Conservation (phyloP, 1,140 invertebrate genomes). For the Psix sp. region DNA sequence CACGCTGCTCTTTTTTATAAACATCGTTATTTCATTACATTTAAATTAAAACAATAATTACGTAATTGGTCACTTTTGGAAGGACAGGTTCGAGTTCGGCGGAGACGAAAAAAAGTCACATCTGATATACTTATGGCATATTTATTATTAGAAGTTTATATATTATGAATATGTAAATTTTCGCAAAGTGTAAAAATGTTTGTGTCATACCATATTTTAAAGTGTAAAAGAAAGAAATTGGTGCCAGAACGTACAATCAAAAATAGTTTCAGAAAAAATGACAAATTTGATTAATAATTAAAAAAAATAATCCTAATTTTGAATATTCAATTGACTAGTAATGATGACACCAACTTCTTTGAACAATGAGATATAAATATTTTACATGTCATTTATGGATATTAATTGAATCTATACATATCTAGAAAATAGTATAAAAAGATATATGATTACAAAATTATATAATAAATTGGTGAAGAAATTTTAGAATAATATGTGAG, state of each 20-base stretch:
- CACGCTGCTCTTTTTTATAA: conserved; percentile 33
- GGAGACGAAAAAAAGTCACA: not conserved
- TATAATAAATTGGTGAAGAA: conserved; percentile 26
- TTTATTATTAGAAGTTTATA: conserved; percentile 29
- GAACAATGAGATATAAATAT: conserved; percentile 21
- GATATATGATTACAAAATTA: conserved; percentile 53
- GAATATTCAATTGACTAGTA: conserved; percentile 30
- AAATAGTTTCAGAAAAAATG: not conserved
- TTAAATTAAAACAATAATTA: conserved; percentile 9
- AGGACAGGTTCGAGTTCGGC: too few species aligned
- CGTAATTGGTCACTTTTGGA: conserved; percentile 2
- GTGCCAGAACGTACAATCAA: conserved; percentile 14
- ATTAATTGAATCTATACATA: conserved; percentile 36
- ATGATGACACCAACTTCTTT: conserved; percentile 32
- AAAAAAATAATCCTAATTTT: conserved; percentile 5
- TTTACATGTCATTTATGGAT: conserved; percentile 27
- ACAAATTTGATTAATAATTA: conserved; percentile 5
- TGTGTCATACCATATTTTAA: conserved; percentile 19
- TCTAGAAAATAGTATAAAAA: conserved; percentile 26
- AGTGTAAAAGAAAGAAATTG: conserved; percentile 29
- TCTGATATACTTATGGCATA: conserved; percentile 35
- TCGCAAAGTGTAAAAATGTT: conserved; percentile 20
- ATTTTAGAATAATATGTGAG: conserved; percentile 15
- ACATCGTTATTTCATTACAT: conserved; percentile 19
- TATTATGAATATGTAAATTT: conserved; percentile 12